Percentiles rank a stretch among this genome's conserved stretches.
Conservation (phyloP, 1,140 invertebrate species). For the Neodiprion fabricii region DNA sequence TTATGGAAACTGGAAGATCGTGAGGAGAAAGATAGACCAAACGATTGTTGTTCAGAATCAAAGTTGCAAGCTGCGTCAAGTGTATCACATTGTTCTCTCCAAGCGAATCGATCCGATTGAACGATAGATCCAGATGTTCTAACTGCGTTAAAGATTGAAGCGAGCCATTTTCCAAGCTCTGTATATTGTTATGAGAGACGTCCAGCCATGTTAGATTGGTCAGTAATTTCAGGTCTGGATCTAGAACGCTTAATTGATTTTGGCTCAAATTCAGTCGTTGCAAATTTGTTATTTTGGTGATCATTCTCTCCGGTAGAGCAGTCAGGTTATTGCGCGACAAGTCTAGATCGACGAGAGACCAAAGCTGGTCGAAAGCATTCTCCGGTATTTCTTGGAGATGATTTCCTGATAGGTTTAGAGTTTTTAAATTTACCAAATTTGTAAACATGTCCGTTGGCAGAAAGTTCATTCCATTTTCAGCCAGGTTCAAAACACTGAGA, state of each 20-base stretch:
- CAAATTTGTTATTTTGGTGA: slow-evolving; percentile 30
- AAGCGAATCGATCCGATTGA: slow-evolving; percentile 39
- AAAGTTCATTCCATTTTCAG: slow-evolving; percentile 34
- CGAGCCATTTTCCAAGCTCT: slow-evolving; percentile 24
- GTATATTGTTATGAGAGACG: slow-evolving; percentile 42
- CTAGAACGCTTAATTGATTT: slow-evolving; percentile 39
- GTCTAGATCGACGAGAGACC: slow-evolving; percentile 36
- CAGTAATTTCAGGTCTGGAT: slow-evolving; percentile 21
- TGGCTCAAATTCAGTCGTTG: slow-evolving; percentile 43
- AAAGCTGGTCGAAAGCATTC: slow-evolving; percentile 27
- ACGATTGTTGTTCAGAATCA: slow-evolving; percentile 39
- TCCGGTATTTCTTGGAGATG: slow-evolving; percentile 27
- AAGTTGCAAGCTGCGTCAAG: slow-evolving; percentile 30
- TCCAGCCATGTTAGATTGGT: slow-evolving; percentile 35
- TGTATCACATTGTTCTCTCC: slow-evolving; percentile 23
- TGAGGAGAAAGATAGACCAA: slow-evolving; percentile 28
- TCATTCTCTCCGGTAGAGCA: slow-evolving; percentile 25
- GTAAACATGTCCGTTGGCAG: slow-evolving; percentile 30
- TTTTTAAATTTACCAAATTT: slow-evolving; percentile 30
- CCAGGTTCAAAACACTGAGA: slow-evolving; percentile 34
- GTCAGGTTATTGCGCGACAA: slow-evolving; percentile 38
- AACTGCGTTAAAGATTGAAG: slow-evolving; percentile 28
- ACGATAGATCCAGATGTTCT: slow-evolving; percentile 40
- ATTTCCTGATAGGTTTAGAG: slow-evolving; percentile 43
- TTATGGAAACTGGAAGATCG: slow-evolving; percentile 28